These are phyloP conservation scores for Heteractis magnifica DNA, from an alignment of 92 coral and sea anemone genomes.

Conservation along the genomic window DNA sequence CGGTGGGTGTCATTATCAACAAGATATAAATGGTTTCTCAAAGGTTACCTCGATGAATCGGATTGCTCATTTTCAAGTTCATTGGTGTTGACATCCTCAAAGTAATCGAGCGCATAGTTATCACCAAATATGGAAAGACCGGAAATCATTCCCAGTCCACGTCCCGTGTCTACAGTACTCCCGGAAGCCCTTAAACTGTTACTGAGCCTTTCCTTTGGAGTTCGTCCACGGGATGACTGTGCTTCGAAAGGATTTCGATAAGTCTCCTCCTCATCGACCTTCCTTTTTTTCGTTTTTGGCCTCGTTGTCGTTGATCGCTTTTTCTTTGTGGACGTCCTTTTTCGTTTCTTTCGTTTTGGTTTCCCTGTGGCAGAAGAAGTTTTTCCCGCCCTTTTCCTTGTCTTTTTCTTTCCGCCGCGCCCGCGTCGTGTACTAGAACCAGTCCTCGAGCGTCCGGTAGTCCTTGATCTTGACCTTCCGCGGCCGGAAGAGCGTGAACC, in stretches of 20 bases:
- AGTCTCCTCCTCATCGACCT: conserved; percentile 45
- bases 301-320: conserved; percentile 29
- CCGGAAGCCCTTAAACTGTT: conserved; percentile 60
- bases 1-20: too few species aligned
- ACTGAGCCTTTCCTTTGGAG: conserved; percentile 68
- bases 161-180: conserved; percentile 38
- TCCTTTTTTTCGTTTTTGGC: conserved; percentile 42
- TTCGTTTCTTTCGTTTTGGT: conserved; percentile 12
- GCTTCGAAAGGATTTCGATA: conserved; percentile 38
- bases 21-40: too few species aligned
- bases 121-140: conserved; percentile 87
- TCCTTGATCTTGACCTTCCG: conserved; percentile 34
- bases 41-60: conserved; percentile 24
- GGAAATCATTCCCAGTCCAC: conserved; percentile 55
- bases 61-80: neutral
- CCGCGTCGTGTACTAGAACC: conserved; percentile 26
- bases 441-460: conserved; percentile 27
- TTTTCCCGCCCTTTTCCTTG: conserved; percentile 42
- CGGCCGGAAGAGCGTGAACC: conserved; percentile 13
- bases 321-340: conserved; percentile 29
- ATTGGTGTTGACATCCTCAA: conserved; percentile 34
- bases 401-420: conserved; percentile 45
- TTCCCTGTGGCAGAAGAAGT: conserved; percentile 40
- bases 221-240: conserved; percentile 52
- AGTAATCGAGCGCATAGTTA: conserved; percentile 62